Percentiles rank a stretch among this genome's conserved stretches.
phyloP scores from a whole-genome alignment of 2,113 vertebrate species.

The Monarcha castaneiventris region DNA sequence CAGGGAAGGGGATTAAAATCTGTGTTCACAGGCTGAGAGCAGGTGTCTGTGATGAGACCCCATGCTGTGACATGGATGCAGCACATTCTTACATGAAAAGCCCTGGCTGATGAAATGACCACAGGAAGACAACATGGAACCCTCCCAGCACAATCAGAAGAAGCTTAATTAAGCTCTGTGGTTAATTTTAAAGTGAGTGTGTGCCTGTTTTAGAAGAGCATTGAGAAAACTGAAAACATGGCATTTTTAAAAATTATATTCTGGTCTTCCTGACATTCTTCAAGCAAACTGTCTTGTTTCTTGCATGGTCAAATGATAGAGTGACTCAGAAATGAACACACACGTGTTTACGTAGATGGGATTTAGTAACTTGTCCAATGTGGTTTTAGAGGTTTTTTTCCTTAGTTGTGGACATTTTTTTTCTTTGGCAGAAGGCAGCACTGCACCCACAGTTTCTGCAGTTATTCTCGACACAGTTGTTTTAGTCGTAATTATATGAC shows the following conservation, averaged over 20 bases:
- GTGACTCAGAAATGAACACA: slow-evolving; percentile 41
- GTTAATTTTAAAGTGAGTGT: slow-evolving; percentile 33
- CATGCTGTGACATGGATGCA: slow-evolving; percentile 57
- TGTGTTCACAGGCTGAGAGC: slow-evolving; percentile 57
- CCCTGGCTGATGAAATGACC: slow-evolving; percentile 55
- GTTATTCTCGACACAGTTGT: neutral
- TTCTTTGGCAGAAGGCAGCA: slow-evolving; percentile 10
- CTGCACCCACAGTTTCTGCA: neutral
- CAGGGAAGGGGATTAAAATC: slow-evolving; percentile 35
- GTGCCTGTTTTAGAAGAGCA: neutral
- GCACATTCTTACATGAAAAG: slow-evolving; percentile 58
- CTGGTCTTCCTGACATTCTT: slow-evolving; percentile 1
- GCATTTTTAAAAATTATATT: neutral
- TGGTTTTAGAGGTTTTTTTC: neutral
- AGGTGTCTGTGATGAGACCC: slow-evolving; percentile 55
- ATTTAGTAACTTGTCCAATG: neutral
- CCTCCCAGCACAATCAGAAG: slow-evolving; percentile 33
- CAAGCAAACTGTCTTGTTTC: neutral
- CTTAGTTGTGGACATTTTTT: neutral
- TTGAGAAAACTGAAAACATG: neutral
- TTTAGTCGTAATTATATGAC: neutral
- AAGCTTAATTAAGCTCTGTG: slow-evolving; percentile 35
- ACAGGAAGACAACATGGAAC: slow-evolving; percentile 54
- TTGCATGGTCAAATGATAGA: neutral
- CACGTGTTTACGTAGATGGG: slow-evolving; percentile 9